These are phyloP conservation scores for Apteryx owenii DNA, from an alignment of 2,113 vertebrate genomes.

Conservation along the genomic window DNA sequence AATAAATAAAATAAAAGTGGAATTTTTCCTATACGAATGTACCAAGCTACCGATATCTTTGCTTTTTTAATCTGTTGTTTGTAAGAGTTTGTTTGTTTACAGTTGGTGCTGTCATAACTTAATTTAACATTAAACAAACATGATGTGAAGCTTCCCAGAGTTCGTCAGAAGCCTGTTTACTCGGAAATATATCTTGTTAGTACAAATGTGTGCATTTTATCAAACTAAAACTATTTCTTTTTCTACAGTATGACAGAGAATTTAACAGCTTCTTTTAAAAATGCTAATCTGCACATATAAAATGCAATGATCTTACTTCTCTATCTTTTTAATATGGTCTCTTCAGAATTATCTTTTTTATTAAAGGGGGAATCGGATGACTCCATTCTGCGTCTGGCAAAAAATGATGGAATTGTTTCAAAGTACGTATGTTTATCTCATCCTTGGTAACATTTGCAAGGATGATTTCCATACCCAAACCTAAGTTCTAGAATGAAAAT, in stretches of 20 bases:
- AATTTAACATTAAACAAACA: neutral
- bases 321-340: neutral
- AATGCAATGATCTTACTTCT: neutral
- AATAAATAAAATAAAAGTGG: neutral
- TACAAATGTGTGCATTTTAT: neutral
- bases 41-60: neutral
- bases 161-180: neutral
- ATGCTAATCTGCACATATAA: neutral
- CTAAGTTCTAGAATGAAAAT: neutral
- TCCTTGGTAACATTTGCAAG: neutral
- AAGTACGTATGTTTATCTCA: constrained; percentile 80
- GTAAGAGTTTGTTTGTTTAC: neutral
- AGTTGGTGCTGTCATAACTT: neutral
- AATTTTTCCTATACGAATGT: neutral
- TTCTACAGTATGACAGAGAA: neutral
- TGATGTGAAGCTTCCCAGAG: neutral
- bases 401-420: constrained; percentile 86
- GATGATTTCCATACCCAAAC: neutral
- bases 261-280: constrained; percentile 7
- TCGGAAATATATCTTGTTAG: neutral
- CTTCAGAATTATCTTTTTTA: neutral
- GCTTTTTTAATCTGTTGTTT: neutral
- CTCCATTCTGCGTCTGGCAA: constrained; percentile 92
- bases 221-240: neutral
- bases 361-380: constrained; percentile 91